Evolutionary conservation across 2,888 invertebrate species (phyloP).

Genomic region (Malacosoma neustria): DNA sequence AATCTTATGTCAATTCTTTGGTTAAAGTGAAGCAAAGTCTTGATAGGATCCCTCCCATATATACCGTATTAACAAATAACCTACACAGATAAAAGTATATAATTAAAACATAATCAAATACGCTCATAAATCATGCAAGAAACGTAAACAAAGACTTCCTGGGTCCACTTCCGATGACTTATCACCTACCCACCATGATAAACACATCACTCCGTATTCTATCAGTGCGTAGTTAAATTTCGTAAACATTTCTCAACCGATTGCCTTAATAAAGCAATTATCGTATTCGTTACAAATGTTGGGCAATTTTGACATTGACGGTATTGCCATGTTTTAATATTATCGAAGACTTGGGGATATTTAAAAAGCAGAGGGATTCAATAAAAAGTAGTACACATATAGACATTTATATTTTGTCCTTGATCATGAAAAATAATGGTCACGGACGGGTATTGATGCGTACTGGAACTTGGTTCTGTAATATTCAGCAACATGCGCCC

Average conservation of each 20-base stretch:
- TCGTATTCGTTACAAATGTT: background rate
- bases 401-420: background rate
- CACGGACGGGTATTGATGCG: no score
- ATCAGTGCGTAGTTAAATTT: background rate
- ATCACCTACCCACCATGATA: background rate
- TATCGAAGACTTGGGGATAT: background rate
- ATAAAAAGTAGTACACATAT: background rate
- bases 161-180: background rate
- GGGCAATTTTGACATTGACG: background rate
- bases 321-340: background rate
- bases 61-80: no score
- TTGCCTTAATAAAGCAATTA: background rate
- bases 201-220: background rate
- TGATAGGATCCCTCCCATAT: no score
- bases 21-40: no score
- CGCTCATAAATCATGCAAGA: background rate
- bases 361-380: background rate
- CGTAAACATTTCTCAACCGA: background rate
- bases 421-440: no score
- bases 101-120: background rate
- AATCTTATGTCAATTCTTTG: no score
- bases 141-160: background rate
- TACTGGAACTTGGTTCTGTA: no score
- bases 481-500: no score
- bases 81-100: no score